phyloP scores from a whole-genome alignment of 2,888 invertebrate genomes.

The Scotopteryx bipunctaria region DNA sequence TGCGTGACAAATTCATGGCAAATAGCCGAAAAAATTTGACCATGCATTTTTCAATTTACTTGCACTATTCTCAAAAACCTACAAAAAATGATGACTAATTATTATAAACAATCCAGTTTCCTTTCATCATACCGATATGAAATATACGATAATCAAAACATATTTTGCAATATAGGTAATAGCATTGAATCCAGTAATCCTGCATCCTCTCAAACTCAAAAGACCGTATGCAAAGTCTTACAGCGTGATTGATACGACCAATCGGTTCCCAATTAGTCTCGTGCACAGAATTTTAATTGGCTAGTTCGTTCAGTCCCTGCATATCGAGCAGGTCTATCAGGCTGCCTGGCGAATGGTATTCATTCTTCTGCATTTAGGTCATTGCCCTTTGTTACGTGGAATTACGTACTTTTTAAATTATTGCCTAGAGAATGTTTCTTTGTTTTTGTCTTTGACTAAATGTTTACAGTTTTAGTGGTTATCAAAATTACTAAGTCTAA shows the following conservation, averaged over 20 bases:
- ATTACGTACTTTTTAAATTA: constrained; percentile 14
- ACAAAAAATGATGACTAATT: no score
- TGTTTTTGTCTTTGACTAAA: constrained; percentile 10
- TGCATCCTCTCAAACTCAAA: not conserved
- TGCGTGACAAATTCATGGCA: constrained; percentile 2
- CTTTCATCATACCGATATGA: no score
- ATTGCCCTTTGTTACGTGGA: constrained; percentile 39
- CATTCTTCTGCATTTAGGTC: constrained; percentile 41
- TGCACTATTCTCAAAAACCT: no score
- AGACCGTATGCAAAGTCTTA: constrained; percentile 9
- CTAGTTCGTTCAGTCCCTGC: constrained; percentile 40
- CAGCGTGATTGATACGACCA: constrained; percentile 26
- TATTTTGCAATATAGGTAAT: no score
- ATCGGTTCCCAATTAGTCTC: constrained; percentile 52
- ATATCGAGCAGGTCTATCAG: constrained; percentile 47
- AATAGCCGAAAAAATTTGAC: no score
- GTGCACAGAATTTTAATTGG: constrained; percentile 50
- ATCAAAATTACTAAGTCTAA: constrained; percentile 15
- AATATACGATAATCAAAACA: no score
- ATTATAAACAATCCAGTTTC: no score
- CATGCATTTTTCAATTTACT: no score
- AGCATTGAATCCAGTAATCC: not conserved
- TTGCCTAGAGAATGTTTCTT: constrained; percentile 11
- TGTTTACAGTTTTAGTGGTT: constrained; percentile 21
- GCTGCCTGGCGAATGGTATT: constrained; percentile 33